A percentile compares a stretch with the other conserved stretches of the same genome.
Evolutionary conservation across 2,113 vertebrate species (phyloP).

Genomic region (Egretta garzetta): DNA sequence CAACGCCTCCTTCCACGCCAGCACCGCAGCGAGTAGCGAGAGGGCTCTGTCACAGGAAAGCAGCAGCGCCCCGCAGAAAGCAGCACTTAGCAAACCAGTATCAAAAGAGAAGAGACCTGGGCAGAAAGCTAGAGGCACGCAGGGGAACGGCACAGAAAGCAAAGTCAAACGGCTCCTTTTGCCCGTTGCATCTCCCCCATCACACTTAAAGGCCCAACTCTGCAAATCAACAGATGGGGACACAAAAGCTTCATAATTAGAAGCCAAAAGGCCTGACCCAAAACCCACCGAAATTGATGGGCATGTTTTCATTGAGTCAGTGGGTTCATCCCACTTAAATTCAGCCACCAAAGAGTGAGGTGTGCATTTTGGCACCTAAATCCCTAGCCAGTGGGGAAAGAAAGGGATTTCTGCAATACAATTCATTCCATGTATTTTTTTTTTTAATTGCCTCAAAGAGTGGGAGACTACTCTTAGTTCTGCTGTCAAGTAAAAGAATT

Average conservation of each 20-base stretch:
- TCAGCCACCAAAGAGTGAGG: not conserved
- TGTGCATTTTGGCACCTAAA: not conserved
- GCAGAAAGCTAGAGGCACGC: not conserved
- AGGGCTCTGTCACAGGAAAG: not conserved
- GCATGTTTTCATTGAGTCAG: not conserved
- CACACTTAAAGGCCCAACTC: not conserved
- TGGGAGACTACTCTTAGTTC: not conserved
- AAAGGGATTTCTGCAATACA: not conserved
- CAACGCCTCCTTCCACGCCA: not conserved
- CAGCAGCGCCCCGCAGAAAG: not conserved
- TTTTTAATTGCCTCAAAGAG: not conserved
- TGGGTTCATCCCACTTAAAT: not conserved
- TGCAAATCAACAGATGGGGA: not conserved
- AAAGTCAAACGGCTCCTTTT: not conserved
- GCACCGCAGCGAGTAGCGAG: rapidly evolving
- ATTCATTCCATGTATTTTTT: not conserved
- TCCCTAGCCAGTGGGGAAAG: not conserved
- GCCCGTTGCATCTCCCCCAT: not conserved
- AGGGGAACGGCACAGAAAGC: not conserved
- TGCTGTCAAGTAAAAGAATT: not conserved
- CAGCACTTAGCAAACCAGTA: not conserved
- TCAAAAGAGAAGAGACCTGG: not conserved
- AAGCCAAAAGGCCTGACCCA: not conserved
- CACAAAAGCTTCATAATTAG: not conserved
- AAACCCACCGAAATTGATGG: not conserved